Percentiles rank a stretch among this genome's conserved stretches.
phyloP scores from a whole-genome alignment of 2,797 vertebrate genomes.

The Tiaroga cobitis region DNA sequence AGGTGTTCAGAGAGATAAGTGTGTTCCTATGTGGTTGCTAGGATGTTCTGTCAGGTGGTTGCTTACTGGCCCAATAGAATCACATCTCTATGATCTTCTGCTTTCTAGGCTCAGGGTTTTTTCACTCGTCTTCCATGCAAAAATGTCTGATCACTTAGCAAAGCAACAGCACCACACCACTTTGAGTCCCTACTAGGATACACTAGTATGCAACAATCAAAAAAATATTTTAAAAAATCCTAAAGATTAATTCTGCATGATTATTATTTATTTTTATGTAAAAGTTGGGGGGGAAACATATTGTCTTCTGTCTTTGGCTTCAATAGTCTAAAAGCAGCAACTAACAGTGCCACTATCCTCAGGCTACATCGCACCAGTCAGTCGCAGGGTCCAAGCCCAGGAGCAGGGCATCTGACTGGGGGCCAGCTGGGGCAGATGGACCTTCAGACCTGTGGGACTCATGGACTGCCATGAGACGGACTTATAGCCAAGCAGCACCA shows the following conservation, averaged over 20 bases:
- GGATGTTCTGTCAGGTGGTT: not conserved
- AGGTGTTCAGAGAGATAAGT: not conserved
- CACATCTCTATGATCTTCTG: too few species aligned
- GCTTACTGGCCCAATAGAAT: not conserved
- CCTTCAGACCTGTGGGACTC: constrained; percentile 78
- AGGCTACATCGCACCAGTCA: constrained; percentile 75
- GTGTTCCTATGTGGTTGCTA: not conserved
- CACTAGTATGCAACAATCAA: not conserved
- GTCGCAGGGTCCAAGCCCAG: constrained; percentile 90
- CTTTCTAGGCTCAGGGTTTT: not conserved
- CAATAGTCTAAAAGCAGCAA: not conserved
- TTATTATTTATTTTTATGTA: not conserved
- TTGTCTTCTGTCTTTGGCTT: not conserved
- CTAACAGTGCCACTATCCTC: not conserved
- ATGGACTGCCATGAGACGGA: constrained; percentile 79
- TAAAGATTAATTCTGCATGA: not conserved
- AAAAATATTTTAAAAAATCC: not conserved
- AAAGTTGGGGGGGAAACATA: not conserved
- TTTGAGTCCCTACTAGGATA: not conserved
- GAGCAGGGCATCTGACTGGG: constrained; percentile 78
- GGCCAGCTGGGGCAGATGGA: constrained; percentile 80
- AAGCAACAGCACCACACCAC: not conserved
- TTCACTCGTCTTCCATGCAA: not conserved
- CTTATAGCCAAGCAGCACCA: constrained; percentile 83
- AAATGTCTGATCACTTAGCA: not conserved